These are phyloP conservation scores for Drosophila kanekoi DNA, from an alignment of 2,888 invertebrate genomes.

Conservation along the genomic window DNA sequence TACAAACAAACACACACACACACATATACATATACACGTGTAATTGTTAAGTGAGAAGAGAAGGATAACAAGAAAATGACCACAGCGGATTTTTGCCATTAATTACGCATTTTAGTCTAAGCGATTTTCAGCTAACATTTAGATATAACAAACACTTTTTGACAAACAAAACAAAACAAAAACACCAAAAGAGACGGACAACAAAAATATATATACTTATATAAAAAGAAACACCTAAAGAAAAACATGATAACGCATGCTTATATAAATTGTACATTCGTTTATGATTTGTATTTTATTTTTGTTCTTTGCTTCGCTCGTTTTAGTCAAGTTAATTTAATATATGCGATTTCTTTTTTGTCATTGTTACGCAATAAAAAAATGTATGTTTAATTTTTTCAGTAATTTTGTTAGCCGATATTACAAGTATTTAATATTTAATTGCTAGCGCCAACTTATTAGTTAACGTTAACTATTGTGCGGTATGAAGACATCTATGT, in stretches of 20 bases:
- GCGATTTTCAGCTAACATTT: constrained; percentile 59
- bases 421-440: constrained; percentile 45
- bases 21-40: constrained; percentile 6
- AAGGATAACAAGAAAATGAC: constrained; percentile 48
- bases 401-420: constrained; percentile 41
- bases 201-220: constrained; percentile 24
- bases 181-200: constrained; percentile 59
- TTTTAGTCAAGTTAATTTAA: constrained; percentile 37
- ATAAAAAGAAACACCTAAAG: not conserved
- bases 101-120: constrained; percentile 74
- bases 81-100: constrained; percentile 73
- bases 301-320: constrained; percentile 31
- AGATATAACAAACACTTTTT: constrained; percentile 36
- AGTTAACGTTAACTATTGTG: constrained; percentile 57
- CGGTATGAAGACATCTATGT: constrained; percentile 73
- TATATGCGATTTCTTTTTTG: constrained; percentile 39
- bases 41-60: constrained; percentile 46
- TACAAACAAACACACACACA: constrained; percentile 23
- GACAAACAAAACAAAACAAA: constrained; percentile 37
- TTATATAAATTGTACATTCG: constrained; percentile 25
- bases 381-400: constrained; percentile 33
- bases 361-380: constrained; percentile 58
- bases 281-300: constrained; percentile 24
- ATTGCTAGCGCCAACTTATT: constrained; percentile 35
- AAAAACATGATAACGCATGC: constrained; percentile 10